Evolutionary conservation across 2,797 vertebrate species (phyloP).

Genomic region (Argya squamiceps): DNA sequence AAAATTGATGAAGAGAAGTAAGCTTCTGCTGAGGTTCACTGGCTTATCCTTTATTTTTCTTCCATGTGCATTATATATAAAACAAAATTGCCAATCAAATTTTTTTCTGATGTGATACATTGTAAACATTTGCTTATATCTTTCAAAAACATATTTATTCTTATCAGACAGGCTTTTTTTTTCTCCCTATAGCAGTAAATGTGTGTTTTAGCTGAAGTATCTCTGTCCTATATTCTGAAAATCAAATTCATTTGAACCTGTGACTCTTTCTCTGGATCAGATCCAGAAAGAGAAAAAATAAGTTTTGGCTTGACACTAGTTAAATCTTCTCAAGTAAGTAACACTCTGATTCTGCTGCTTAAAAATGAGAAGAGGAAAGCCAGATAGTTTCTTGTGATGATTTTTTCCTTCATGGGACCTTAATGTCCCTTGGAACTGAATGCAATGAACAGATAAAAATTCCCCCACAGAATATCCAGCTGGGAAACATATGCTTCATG

Average conservation of each 20-base stretch:
- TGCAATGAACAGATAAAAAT: not conserved
- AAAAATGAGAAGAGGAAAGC: not conserved
- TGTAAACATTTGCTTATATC: not conserved
- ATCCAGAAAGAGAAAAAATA: not conserved
- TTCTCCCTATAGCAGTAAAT: not conserved
- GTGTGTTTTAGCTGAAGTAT: not conserved
- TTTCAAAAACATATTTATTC: not conserved
- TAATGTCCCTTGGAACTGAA: not conserved
- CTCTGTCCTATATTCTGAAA: not conserved
- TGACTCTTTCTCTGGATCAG: not conserved
- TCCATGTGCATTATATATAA: not conserved
- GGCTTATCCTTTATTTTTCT: not conserved
- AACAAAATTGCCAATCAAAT: not conserved
- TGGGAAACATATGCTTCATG: constrained; percentile 1
- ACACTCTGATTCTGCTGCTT: not conserved
- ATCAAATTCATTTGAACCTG: not conserved
- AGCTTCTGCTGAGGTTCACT: not conserved
- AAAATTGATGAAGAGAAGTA: not conserved
- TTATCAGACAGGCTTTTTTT: not conserved
- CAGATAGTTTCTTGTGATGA: not conserved
- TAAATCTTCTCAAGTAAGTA: not conserved
- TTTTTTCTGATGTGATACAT: not conserved
- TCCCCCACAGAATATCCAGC: not conserved
- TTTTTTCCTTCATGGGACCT: not conserved
- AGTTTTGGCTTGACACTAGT: not conserved